Evolutionary conservation across 2,113 vertebrate species (phyloP).

Genomic region (Irena cyanogastra): DNA sequence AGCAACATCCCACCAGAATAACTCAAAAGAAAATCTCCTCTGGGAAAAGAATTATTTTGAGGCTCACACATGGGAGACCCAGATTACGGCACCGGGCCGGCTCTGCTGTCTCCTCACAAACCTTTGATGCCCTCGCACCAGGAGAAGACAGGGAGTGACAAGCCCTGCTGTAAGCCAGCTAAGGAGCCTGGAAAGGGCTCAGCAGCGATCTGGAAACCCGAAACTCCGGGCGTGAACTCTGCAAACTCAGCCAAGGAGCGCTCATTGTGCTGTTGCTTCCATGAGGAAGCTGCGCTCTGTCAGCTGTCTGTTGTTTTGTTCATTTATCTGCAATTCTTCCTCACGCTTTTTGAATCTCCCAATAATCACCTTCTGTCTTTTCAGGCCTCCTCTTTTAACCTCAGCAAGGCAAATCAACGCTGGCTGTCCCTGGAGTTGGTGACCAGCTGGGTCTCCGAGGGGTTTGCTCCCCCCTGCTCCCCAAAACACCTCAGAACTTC

Average conservation of each 20-base stretch:
- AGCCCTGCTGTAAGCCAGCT: not conserved
- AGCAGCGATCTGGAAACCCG: not conserved
- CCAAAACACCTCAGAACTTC: not conserved
- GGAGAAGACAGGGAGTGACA: not conserved
- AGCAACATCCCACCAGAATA: not conserved
- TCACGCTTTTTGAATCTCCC: not conserved
- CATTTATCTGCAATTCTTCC: not conserved
- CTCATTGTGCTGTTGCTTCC: not conserved
- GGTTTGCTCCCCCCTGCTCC: not conserved
- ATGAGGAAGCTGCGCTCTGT: not conserved
- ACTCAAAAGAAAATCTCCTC: not conserved
- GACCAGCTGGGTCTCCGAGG: not conserved
- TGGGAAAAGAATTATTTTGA: not conserved
- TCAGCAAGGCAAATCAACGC: not conserved
- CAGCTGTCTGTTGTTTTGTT: not conserved
- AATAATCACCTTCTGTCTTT: not conserved
- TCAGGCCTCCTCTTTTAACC: not conserved
- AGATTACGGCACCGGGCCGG: not conserved
- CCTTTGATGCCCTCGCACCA: not conserved
- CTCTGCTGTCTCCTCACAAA: not conserved
- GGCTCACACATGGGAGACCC: not conserved
- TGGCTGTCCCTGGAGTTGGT: rapidly evolving
- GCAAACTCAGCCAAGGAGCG: not conserved
- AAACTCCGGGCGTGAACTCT: rapidly evolving
- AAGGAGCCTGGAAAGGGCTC: not conserved